Conservation (phyloP, 2,888 invertebrate genomes). For the Drosophila nr. perissopoda region DNA sequence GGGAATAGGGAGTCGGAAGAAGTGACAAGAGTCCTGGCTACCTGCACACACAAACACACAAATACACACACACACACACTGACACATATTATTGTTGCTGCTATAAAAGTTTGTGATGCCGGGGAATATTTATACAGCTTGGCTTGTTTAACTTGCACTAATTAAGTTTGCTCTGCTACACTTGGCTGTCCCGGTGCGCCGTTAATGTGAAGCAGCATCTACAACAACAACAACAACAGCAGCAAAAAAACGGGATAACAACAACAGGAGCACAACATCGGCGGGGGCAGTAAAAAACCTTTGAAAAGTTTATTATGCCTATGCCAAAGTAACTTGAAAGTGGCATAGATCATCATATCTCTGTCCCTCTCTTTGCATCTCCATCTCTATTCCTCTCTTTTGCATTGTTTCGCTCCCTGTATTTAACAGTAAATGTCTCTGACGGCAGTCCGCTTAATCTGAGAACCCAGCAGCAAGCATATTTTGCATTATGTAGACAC, state of each 20-base stretch:
- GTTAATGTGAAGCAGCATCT: slow-evolving; percentile 52
- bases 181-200: slow-evolving; percentile 61
- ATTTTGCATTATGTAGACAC: slow-evolving; percentile 21
- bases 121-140: slow-evolving; percentile 75
- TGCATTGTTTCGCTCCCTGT: neutral
- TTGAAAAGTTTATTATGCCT: slow-evolving; percentile 62
- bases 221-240: slow-evolving; percentile 13
- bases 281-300: slow-evolving; percentile 23
- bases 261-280: slow-evolving; percentile 13
- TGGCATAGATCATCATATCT: slow-evolving; percentile 52
- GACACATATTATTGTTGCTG: slow-evolving; percentile 70
- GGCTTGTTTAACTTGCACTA: slow-evolving; percentile 76
- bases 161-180: slow-evolving; percentile 75
- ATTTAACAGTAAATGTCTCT: slow-evolving; percentile 2
- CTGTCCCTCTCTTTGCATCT: neutral
- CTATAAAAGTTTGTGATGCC: slow-evolving; percentile 68
- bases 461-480: slow-evolving; percentile 1
- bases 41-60: slow-evolving; percentile 34
- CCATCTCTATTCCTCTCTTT: neutral
- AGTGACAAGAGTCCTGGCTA: slow-evolving; percentile 28
- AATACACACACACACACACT: slow-evolving; percentile 7
- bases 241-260: neutral
- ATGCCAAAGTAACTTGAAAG: slow-evolving; percentile 40
- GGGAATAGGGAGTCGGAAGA: neutral
- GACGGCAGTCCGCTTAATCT: slow-evolving; percentile 7